These are phyloP conservation scores for Spilarctia lutea DNA, from an alignment of 2,888 invertebrate species.

Conservation along the genomic window DNA sequence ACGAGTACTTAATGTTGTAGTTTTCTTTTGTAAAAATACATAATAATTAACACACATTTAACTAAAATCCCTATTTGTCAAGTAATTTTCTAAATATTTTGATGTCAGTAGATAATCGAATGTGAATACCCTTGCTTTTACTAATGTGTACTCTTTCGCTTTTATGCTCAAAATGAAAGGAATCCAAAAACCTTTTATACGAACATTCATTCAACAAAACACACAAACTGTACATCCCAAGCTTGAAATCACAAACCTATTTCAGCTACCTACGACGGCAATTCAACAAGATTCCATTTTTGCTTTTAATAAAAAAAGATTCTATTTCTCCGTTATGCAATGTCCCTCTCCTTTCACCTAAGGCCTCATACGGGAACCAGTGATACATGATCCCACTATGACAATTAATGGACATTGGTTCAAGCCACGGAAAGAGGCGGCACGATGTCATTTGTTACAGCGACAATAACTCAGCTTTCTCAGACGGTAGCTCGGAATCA, in stretches of 20 bases:
- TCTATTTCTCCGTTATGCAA: slow-evolving; percentile 33
- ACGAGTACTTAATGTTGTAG: no score
- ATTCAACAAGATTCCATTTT: slow-evolving; percentile 19
- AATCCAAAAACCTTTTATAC: background rate
- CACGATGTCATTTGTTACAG: slow-evolving; percentile 50
- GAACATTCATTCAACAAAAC: background rate
- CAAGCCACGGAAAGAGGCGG: slow-evolving; percentile 19
- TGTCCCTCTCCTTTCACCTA: slow-evolving; percentile 44
- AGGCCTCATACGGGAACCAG: slow-evolving; percentile 48
- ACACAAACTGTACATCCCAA: background rate
- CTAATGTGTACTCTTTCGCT: background rate
- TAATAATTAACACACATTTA: no score
- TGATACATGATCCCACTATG: slow-evolving; percentile 55
- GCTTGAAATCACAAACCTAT: slow-evolving; percentile 19
- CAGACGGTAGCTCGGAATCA: slow-evolving; percentile 47
- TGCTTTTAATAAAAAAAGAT: slow-evolving; percentile 25
- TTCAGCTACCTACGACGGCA: slow-evolving; percentile 30
- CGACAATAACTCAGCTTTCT: slow-evolving; percentile 49
- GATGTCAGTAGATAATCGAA: background rate
- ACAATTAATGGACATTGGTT: slow-evolving; percentile 18
- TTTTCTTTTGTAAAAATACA: no score
- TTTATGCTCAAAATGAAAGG: background rate
- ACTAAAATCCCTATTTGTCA: no score
- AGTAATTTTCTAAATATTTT: no score
- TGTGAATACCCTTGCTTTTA: background rate